Conservation (phyloP, 2,888 invertebrate species). For the Corbicula japonica region DNA sequence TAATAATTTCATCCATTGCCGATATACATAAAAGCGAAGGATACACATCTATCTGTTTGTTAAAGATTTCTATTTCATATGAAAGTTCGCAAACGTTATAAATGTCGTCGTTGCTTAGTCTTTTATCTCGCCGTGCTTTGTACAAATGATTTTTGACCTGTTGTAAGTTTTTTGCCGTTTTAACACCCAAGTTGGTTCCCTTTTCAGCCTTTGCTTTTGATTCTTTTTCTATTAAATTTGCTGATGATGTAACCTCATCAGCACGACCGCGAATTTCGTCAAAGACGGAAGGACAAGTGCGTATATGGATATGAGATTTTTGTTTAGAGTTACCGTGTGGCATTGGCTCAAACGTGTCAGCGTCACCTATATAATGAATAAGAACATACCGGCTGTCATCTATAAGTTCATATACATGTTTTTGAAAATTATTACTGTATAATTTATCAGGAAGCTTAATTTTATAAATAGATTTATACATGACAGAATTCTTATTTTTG, state of each 20-base stretch:
- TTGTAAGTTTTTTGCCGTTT: conserved; percentile 13
- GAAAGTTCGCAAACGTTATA: conserved; percentile 12
- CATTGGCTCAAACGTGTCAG: neutral
- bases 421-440: neutral
- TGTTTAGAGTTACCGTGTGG: conserved; percentile 21
- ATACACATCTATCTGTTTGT: conserved; percentile 26
- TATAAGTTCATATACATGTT: neutral
- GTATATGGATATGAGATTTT: neutral
- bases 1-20: conserved; percentile 4
- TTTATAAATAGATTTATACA: neutral
- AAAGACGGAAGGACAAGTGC: conserved; percentile 25
- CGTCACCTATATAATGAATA: conserved; percentile 16
- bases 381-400: neutral
- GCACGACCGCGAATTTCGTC: conserved; percentile 10
- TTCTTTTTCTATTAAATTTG: conserved; percentile 22
- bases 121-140: neutral
- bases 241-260: neutral
- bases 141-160: conserved; percentile 25
- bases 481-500: neutral
- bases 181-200: conserved; percentile 21
- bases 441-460: neutral
- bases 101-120: neutral
- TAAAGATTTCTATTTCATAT: neutral
- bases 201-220: conserved; percentile 9
- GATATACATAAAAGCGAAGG: conserved; percentile 26